These are phyloP conservation scores for Lochmaea crataegi DNA, from an alignment of 2,888 invertebrate species.

Conservation along the genomic window DNA sequence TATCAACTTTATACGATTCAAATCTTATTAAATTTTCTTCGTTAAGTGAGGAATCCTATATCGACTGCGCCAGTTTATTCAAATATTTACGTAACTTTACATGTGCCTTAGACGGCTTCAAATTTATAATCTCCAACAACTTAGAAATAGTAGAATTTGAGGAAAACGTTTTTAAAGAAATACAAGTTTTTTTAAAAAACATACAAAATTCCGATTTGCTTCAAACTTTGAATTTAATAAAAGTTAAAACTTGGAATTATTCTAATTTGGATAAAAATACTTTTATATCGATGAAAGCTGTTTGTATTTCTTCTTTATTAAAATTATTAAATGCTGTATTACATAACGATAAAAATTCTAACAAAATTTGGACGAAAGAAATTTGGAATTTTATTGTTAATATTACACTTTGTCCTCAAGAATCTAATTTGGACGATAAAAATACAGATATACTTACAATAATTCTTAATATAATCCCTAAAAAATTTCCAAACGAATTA, in stretches of 20 bases:
- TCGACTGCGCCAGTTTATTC: conserved; percentile 42
- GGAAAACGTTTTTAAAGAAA: conserved; percentile 43
- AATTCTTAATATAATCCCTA: conserved; percentile 42
- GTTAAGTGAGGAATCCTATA: conserved; percentile 15
- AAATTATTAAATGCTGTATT: conserved; percentile 40
- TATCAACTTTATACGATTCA: conserved; percentile 57
- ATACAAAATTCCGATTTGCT: conserved; percentile 42
- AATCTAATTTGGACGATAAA: conserved; percentile 48
- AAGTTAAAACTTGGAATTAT: conserved; percentile 42
- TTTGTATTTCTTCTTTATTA: conserved; percentile 44
- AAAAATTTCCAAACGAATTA: conserved; percentile 35
- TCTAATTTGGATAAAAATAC: conserved; percentile 50
- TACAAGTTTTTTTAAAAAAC: conserved; percentile 52
- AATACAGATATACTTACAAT: conserved; percentile 41
- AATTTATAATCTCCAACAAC: conserved; percentile 53
- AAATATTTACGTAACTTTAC: conserved; percentile 63
- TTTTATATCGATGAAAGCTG: conserved; percentile 40
- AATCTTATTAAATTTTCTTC: conserved; percentile 19
- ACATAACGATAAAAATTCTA: conserved; percentile 35
- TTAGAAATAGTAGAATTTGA: conserved; percentile 39
- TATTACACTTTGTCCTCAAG: conserved; percentile 49
- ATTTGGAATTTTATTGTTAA: conserved; percentile 51
- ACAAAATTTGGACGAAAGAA: conserved; percentile 44
- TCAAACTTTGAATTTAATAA: conserved; percentile 45
- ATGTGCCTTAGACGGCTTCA: conserved; percentile 63